Evolutionary conservation across 2,113 vertebrate genomes (phyloP).

Genomic region (Scolopax mira): DNA sequence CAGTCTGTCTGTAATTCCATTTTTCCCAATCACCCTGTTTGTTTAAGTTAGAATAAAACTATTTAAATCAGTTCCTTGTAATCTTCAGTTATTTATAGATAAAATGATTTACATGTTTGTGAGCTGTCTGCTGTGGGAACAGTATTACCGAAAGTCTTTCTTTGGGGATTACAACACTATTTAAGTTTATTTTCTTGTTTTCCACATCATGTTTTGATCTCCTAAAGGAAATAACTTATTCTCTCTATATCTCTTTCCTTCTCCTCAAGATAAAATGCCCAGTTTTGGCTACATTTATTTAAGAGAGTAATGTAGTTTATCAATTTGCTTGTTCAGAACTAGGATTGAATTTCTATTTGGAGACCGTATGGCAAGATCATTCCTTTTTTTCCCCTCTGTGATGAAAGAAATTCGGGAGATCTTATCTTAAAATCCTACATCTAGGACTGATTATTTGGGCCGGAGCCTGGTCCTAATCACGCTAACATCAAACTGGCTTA

Average conservation of each 20-base stretch:
- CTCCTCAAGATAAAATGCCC: slow-evolving; percentile 47
- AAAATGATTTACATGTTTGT: slow-evolving; percentile 41
- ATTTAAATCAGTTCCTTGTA: slow-evolving; percentile 37
- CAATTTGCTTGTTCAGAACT: background rate
- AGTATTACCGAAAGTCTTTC: slow-evolving; percentile 15
- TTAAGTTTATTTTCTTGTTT: slow-evolving; percentile 59
- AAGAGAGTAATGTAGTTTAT: background rate
- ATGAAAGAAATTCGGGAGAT: background rate
- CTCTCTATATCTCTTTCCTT: slow-evolving; percentile 37
- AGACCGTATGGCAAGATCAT: background rate
- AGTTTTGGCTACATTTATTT: slow-evolving; percentile 14
- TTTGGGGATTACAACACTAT: slow-evolving; percentile 36
- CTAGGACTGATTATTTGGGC: background rate
- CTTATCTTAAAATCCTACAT: background rate
- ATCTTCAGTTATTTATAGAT: slow-evolving; percentile 51
- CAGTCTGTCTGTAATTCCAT: background rate
- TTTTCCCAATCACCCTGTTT: slow-evolving; percentile 42
- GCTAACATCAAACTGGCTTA: background rate
- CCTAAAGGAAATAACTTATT: slow-evolving; percentile 51
- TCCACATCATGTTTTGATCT: slow-evolving; percentile 26
- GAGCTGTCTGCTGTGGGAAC: background rate
- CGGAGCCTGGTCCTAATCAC: background rate
- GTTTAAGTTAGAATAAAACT: slow-evolving; percentile 29
- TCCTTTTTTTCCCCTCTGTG: background rate
- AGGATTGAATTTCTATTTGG: background rate